phyloP scores from a whole-genome alignment of 2,888 invertebrate genomes.

The Ochropleura leucogaster region DNA sequence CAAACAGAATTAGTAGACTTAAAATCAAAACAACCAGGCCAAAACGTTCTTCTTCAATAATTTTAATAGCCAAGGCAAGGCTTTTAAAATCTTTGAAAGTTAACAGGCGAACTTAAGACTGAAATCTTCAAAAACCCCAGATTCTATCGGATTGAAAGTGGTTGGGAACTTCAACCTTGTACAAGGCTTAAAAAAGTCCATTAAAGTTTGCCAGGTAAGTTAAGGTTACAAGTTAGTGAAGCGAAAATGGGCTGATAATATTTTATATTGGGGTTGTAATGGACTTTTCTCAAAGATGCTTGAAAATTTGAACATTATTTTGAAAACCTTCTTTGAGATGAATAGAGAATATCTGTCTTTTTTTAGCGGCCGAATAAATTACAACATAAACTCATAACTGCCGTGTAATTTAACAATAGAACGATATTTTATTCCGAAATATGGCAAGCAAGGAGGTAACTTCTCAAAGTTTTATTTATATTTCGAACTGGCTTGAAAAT shows the following conservation, averaged over 20 bases:
- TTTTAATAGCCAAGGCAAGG: conserved; percentile 33
- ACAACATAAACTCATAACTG: no score
- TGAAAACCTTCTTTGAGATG: no score
- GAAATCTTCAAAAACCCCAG: conserved; percentile 50
- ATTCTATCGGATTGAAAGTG: conserved; percentile 51
- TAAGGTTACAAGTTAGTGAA: conserved; percentile 3
- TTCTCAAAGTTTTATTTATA: no score
- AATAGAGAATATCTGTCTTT: no score
- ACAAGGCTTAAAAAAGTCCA: conserved; percentile 61
- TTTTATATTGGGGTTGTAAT: background rate
- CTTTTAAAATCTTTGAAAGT: conserved; percentile 35
- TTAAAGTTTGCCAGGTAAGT: conserved; percentile 60
- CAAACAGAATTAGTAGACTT: background rate
- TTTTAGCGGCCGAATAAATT: no score
- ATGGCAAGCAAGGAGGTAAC: no score
- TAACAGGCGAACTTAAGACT: conserved; percentile 23
- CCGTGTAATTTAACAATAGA: no score
- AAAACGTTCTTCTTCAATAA: conserved; percentile 3
- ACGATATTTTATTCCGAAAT: no score
- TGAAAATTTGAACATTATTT: no score
- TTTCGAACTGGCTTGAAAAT: no score
- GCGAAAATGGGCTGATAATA: conserved; percentile 23
- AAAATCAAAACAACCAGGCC: background rate
- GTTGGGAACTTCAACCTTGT: conserved; percentile 45
- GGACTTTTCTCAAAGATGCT: background rate